Percentiles rank a stretch among this genome's conserved stretches.
Evolutionary conservation across 2,113 vertebrate species (phyloP).

Genomic region (Astur gentilis): DNA sequence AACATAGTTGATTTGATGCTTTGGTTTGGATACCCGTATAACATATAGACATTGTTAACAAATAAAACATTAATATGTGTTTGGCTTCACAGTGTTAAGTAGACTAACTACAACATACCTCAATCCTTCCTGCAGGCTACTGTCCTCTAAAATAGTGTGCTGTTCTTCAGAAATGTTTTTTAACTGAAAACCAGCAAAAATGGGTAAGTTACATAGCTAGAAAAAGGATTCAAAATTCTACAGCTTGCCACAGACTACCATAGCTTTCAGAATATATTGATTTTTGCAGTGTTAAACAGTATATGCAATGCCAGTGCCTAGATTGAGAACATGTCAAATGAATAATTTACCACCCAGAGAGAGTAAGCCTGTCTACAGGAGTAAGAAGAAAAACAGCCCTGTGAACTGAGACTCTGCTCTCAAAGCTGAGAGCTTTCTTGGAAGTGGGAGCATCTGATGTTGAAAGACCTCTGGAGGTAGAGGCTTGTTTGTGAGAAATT

Average conservation of each 20-base stretch:
- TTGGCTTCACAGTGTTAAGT: neutral
- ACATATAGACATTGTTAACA: neutral
- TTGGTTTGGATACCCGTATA: neutral
- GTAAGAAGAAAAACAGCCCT: neutral
- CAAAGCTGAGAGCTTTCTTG: neutral
- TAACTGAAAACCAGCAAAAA: neutral
- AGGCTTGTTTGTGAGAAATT: neutral
- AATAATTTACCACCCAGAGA: conserved; percentile 53
- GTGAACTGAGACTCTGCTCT: neutral
- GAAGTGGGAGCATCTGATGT: neutral
- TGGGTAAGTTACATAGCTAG: neutral
- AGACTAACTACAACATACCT: neutral
- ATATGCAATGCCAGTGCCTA: neutral
- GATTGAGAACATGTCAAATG: neutral
- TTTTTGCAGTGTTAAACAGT: conserved; percentile 4
- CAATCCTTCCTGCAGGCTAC: neutral
- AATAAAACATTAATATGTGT: neutral
- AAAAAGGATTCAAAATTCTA: neutral
- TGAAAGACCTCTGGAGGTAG: neutral
- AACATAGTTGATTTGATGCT: neutral
- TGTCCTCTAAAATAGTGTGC: neutral
- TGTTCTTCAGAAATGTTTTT: neutral
- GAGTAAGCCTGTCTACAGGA: neutral
- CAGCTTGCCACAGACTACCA: neutral
- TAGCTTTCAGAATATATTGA: conserved; percentile 3